Evolutionary conservation across 2,113 vertebrate species (phyloP), one percentile per base, ranked within the genome.

Genomic region (Australoheros scitulus): DNA sequence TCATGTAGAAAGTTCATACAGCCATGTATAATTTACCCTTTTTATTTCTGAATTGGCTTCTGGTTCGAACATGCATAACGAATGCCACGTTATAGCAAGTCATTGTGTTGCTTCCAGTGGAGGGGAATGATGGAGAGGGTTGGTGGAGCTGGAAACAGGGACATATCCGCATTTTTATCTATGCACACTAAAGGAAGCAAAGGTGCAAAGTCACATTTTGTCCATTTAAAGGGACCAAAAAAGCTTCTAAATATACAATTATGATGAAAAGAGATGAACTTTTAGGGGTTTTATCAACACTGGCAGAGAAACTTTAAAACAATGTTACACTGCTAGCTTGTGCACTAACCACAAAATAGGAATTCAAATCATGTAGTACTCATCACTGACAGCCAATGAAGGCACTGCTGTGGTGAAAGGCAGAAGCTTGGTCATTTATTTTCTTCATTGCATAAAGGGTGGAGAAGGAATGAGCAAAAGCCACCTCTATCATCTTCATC

Each of bases 401-500:
- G 13, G 29, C 24, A 47, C 26, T 52, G 29, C 7, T 5, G 26
- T 5, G 36, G 36, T 56, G 18, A 82, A 82, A 86, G 41, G 29
- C 17, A 47, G 17, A 77, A 57, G n/a, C 60, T 10, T 50, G 22
- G 61, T 20, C 29, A 74, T 87, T 80, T 85, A 43, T 90, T 88
- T 55, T 41, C 52, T 36, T 22, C 29, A 75, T 26, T 83, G 58
- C 60, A 76, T 85, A 75, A 61, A 72, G 63, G 68, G 74, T 47
- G 55, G 38, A n/a, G 79, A 61, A 60, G 32, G 60, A 52, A 41
- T 41, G 34, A 77, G 83, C 75, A 58, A 79, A 76, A 57, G 36
- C 57, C 34, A 77, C 64, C 75, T 86, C 65, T 74, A 82, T 85
- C 85, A 85, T 89, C 57, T 82, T 91, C 77, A 89, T 90, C 89